phyloP scores from a whole-genome alignment of 1,140 invertebrate genomes.

The Formica selysi region DNA sequence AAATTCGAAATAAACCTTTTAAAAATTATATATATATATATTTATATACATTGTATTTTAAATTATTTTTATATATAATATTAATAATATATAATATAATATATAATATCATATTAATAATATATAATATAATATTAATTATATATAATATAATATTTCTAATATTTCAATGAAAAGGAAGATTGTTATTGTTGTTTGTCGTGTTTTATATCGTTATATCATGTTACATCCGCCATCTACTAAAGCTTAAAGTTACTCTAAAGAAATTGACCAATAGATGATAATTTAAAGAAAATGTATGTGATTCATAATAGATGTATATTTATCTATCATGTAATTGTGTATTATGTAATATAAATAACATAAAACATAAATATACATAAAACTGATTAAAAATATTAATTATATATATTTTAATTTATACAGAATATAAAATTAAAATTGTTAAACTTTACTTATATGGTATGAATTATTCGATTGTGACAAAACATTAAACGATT shows the following conservation, averaged over 20 bases:
- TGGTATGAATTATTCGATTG: not conserved
- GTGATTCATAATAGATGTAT: not conserved
- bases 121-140: not conserved
- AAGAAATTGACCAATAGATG: slow-evolving; percentile 37
- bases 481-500: not conserved
- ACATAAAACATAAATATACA: not conserved
- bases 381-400: not conserved
- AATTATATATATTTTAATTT: not conserved
- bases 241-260: slow-evolving; percentile 19
- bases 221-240: slow-evolving; percentile 42
- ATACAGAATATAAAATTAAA: not conserved
- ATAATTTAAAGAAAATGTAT: slow-evolving; percentile 24
- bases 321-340: not conserved
- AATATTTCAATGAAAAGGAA: slow-evolving; percentile 19
- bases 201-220: not conserved
- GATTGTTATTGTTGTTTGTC: not conserved
- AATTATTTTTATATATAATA: not conserved
- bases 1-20: not conserved
- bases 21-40: not conserved
- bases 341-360: slow-evolving; percentile 9
- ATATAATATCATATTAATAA: too few species aligned
- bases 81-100: slow-evolving; percentile 2
- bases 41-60: not conserved
- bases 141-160: not conserved
- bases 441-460: not conserved